Base-by-base conservation (phyloP, 2,797 vertebrate genomes). In the Rhinophrynus dorsalis region DNA sequence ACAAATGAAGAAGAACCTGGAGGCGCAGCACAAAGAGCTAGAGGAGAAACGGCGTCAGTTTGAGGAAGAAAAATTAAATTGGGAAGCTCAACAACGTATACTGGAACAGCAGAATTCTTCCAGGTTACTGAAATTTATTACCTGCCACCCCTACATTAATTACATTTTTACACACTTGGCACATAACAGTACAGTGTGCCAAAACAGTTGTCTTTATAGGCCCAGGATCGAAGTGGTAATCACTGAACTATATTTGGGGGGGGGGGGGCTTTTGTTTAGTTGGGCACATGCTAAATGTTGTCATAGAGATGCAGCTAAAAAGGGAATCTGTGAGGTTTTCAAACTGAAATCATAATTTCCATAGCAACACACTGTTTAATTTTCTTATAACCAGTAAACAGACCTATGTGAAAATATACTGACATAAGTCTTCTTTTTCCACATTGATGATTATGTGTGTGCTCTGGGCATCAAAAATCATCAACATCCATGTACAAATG, bases 1-100 rank as follows among this genome's bases (percentile, higher is more conserved):
- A 80, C 96, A 98, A 80, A 99, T 99, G 97, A 98, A 96, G 74
- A 98, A 97, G 91, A 99, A 98, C 79, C 89, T 99, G 85, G 97
- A 98, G 83, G 95, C 96, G 26, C 97, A 99, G 62, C 94, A 98
- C 85, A 96, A 91, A 83, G 97, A 99, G 72, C 77, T 98, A 78
- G 96, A 99, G 81, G 96, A 99, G 75, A 95, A 95, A 76, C 87
- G 96, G 5, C 96, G 95, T 44, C 92, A 97, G 79, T 96, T 97
- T 62, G 97, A 99, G 84, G 97, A 98, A 0, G 96, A 99, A 78
- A 89, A 95, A 42, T 83, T 86, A 2, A 96, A 94, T 89, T 98
- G 96, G 96, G 97, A 98, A 87, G 68, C 90, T 78, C 94, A 94
- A 11, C 95, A 98, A 62, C 92, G 96, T 77, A 89, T 96, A 74